Conservation (phyloP, 1,140 invertebrate genomes). For the Drosophila melanica region DNA sequence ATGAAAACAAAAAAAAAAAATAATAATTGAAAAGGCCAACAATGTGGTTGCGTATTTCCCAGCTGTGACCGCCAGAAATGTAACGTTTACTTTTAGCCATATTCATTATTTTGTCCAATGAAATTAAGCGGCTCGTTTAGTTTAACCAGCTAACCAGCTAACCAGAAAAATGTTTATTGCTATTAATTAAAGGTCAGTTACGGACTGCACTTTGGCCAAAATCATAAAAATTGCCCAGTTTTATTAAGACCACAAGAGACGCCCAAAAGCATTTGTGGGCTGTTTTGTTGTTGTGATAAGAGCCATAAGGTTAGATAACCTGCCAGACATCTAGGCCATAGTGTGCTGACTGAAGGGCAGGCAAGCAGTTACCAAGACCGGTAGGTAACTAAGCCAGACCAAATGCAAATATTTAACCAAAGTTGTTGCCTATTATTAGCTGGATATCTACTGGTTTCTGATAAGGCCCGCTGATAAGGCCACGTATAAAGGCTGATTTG, state of each 20-base stretch:
- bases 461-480: conserved; percentile 24
- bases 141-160: conserved; percentile 44
- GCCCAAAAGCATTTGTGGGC: conserved; percentile 11
- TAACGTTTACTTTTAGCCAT: conserved; percentile 54
- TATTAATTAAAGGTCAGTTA: conserved; percentile 57
- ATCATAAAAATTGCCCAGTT: conserved; percentile 34
- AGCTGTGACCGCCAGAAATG: conserved; percentile 55
- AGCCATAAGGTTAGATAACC: conserved; percentile 18
- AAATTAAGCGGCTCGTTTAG: conserved; percentile 64
- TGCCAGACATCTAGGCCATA: conserved; percentile 58
- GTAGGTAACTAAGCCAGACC: conserved; percentile 30
- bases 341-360: conserved; percentile 50
- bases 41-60: conserved; percentile 34
- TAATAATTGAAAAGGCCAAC: conserved; percentile 48
- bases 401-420: conserved; percentile 42
- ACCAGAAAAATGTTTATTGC: conserved; percentile 37
- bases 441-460: background rate
- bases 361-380: conserved; percentile 25
- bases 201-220: conserved; percentile 28
- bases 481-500: conserved; percentile 15
- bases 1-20: conserved; percentile 1
- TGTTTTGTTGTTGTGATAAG: conserved; percentile 33
- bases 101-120: conserved; percentile 73
- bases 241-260: conserved; percentile 39
- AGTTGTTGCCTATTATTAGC: conserved; percentile 11